Evolutionary conservation across 1,140 invertebrate species (phyloP).

Genomic region (Muscidifurax raptorellus): DNA sequence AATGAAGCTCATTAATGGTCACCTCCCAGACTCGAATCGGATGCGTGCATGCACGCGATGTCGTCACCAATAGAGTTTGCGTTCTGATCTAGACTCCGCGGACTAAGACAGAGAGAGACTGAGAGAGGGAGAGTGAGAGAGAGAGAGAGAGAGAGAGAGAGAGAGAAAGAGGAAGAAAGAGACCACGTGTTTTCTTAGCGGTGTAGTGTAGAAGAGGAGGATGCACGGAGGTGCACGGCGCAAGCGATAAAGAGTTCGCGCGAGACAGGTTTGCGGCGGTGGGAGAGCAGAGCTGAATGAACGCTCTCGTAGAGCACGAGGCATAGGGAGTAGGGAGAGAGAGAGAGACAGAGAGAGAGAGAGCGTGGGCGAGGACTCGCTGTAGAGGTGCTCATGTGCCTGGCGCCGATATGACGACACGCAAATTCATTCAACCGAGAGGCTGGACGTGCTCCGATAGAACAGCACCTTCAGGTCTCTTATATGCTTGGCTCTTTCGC

Average conservation of each 20-base stretch:
- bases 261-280: neutral
- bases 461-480: neutral
- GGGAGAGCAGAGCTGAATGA: neutral
- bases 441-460: neutral
- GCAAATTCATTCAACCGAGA: neutral
- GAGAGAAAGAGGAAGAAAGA: neutral
- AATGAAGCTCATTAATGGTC: neutral
- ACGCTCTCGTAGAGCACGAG: neutral
- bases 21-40: neutral
- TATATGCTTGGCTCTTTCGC: no score
- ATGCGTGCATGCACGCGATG: neutral
- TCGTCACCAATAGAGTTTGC: neutral
- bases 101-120: neutral
- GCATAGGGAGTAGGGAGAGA: neutral
- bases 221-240: neutral
- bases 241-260: neutral
- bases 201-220: neutral
- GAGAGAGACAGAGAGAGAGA: neutral
- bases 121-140: neutral
- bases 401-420: neutral
- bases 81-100: neutral
- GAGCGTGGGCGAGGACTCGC: neutral
- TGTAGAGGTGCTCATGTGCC: neutral
- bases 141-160: neutral
- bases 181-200: no score